These are phyloP conservation scores for Lucilia sericata DNA, from an alignment of 1,140 invertebrate genomes.

Conservation along the genomic window DNA sequence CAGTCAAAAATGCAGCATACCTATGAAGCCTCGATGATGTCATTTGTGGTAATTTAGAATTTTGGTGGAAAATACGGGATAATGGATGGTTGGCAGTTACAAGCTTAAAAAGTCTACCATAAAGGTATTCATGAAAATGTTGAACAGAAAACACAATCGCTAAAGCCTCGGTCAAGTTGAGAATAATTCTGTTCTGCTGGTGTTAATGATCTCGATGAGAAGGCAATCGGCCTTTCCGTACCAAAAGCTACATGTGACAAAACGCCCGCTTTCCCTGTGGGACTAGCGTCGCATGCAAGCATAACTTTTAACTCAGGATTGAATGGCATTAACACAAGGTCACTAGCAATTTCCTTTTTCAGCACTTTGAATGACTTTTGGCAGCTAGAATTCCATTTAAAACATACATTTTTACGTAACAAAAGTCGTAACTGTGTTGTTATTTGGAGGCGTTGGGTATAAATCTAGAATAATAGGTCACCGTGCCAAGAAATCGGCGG, in stretches of 20 bases:
- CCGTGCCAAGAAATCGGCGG: conserved; percentile 48
- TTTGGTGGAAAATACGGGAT: conserved; percentile 35
- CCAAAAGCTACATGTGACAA: conserved; percentile 17
- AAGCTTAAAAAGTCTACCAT: conserved; percentile 60
- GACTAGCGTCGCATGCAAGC: conserved; percentile 32
- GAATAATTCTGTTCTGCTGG: conserved; percentile 47
- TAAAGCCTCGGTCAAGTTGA: not conserved
- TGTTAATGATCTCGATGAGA: not conserved
- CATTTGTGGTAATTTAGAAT: conserved; percentile 38
- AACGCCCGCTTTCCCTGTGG: conserved; percentile 30
- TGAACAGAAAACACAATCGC: conserved; percentile 47
- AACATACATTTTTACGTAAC: not conserved
- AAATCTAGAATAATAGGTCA: conserved; percentile 58
- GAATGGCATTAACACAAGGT: too few relatives aligned
- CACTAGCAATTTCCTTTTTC: too few relatives aligned
- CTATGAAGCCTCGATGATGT: conserved; percentile 35
- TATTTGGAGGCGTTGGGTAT: too few relatives aligned
- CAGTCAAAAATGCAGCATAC: too few relatives aligned
- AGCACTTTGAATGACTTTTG: too few relatives aligned
- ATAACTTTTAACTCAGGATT: too few relatives aligned
- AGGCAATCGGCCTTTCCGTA: not conserved
- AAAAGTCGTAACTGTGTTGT: conserved; percentile 51
- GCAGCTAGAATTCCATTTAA: not conserved
- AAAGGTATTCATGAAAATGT: conserved; percentile 61
- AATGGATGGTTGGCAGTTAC: conserved; percentile 40